Evolutionary conservation across 1,140 invertebrate species (phyloP), one percentile per base, ranked within the genome.

Genomic region (Nasonia longicornis): DNA sequence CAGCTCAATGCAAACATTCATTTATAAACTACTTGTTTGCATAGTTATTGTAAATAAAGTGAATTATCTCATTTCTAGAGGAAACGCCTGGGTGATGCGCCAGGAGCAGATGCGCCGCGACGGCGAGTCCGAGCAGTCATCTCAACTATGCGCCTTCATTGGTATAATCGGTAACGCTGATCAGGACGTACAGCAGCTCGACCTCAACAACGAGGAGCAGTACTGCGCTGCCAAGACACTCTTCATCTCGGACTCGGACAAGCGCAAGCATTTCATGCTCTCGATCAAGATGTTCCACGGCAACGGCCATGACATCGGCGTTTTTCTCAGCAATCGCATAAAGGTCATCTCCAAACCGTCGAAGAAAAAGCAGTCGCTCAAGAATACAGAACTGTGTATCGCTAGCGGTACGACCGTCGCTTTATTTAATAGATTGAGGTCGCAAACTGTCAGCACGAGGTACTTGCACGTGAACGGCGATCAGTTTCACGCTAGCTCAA

Each of bases 311-410:
- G 97, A 99, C 89, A 97, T 99, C 87, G 98, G 98, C 77, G 95
- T 98, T 67, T 99, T 99, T 91, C 95, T 98, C 90, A 98, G 97
- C 87, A 98, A 99, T 91, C 92, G 98, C 83, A 99, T 99, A 86
- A 99, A 99, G 94, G 98, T 99, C 76, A 99, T 99, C 88, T 99
- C 98, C 58, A 99, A 99, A 89, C 98, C 98, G 58, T 99, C 98
- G 69, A 99, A 99, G 91, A 99, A 99, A 92, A 99, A 99, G 88
- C 98, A 99, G 90, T 99, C 97, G 38, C 92, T 99, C 72, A 99
- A 99, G 91, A 99, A 99, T 92, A 97, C 98, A 31, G 98, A 99
- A 91, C 92, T 99, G 85, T 99, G 98, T 91, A 99, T 99, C 89
- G 98, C 98, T 64, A 99, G 97, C 91, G 98, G 98, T 73, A 99